Evolutionary conservation across 2,113 vertebrate genomes (phyloP).

Genomic region (Canis aureus): DNA sequence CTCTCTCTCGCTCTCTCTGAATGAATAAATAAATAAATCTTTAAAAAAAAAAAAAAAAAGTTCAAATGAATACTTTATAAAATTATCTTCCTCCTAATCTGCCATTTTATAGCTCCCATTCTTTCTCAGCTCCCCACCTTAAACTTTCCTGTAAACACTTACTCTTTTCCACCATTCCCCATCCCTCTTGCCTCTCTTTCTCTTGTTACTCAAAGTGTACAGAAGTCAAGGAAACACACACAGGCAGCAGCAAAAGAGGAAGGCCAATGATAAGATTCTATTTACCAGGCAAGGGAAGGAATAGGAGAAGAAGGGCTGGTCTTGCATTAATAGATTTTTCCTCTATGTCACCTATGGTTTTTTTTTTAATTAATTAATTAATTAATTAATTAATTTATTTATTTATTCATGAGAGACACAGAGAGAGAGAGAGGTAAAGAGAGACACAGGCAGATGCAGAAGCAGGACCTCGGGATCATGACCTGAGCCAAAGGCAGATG

Average conservation of each 20-base stretch:
- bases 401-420: no score
- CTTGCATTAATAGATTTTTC: neutral
- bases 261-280: neutral
- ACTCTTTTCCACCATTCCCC: neutral
- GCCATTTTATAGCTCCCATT: neutral
- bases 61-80: neutral
- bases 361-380: neutral
- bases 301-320: neutral
- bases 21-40: no score
- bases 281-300: neutral
- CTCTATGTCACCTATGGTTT: neutral
- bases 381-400: no score
- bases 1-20: no score
- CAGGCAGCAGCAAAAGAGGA: neutral
- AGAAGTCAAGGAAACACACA: neutral
- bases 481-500: neutral
- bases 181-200: neutral
- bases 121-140: neutral
- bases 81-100: neutral
- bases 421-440: no score
- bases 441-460: no score
- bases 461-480: no score
- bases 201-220: neutral
- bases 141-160: neutral
- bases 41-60: no score